Evolutionary conservation across 2,797 vertebrate species (phyloP).

Genomic region (Tapirus indicus): DNA sequence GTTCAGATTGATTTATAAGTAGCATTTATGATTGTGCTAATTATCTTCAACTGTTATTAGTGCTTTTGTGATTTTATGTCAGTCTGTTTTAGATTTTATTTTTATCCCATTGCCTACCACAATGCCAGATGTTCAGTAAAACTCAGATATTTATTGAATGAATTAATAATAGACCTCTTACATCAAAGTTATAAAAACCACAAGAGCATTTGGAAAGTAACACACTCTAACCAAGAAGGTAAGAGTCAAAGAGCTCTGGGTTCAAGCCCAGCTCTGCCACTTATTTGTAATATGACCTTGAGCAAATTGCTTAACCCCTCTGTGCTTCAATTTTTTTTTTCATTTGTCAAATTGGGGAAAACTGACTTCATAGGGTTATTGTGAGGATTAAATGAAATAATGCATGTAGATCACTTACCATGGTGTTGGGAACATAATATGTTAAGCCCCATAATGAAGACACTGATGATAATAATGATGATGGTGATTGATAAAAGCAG

Average conservation of each 20-base stretch:
- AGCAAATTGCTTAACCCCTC: background rate
- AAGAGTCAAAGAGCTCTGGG: background rate
- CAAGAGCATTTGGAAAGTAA: constrained; percentile 31
- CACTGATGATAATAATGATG: background rate
- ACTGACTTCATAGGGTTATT: background rate
- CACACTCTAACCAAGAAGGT: background rate
- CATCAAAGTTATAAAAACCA: constrained; percentile 42
- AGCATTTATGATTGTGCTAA: constrained; percentile 37
- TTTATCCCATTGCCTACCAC: background rate
- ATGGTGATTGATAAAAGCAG: constrained; percentile 17
- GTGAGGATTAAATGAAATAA: background rate
- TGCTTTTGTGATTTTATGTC: constrained; percentile 52
- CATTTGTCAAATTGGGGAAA: background rate
- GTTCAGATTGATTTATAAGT: constrained; percentile 51
- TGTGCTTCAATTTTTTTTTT: constrained; percentile 2
- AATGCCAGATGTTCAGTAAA: constrained; percentile 44
- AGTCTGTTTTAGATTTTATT: constrained; percentile 30
- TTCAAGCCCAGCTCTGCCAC: background rate
- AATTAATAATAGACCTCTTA: constrained; percentile 32
- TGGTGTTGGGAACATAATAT: background rate
- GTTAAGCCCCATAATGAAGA: background rate
- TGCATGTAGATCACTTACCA: background rate
- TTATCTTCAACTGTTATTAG: constrained; percentile 37
- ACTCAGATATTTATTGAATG: background rate
- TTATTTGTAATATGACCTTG: constrained; percentile 14